Evolutionary conservation across 2,113 vertebrate species (phyloP).

Genomic region (Cettia cetti): DNA sequence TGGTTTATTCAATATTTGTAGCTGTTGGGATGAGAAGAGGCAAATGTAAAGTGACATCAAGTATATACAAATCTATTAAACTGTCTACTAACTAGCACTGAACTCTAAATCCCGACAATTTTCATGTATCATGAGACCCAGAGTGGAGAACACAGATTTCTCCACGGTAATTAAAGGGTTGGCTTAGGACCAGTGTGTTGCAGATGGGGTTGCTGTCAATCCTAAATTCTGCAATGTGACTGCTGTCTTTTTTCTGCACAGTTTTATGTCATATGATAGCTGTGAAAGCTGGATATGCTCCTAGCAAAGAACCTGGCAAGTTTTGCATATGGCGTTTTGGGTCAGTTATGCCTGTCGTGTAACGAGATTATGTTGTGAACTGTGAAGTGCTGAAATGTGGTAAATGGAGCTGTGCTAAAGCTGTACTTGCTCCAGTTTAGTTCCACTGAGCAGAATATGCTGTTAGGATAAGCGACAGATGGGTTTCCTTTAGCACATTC

Average conservation of each 20-base stretch:
- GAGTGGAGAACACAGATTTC: not conserved
- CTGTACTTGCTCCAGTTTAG: not conserved
- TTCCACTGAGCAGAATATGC: not conserved
- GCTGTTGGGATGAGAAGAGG: not conserved
- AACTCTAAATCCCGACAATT: not conserved
- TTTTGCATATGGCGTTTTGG: not conserved
- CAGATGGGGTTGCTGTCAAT: not conserved
- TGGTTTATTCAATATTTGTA: not conserved
- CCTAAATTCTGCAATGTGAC: not conserved
- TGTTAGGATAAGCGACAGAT: constrained; percentile 17
- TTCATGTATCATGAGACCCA: not conserved
- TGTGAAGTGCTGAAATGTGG: not conserved
- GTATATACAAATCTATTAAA: not conserved
- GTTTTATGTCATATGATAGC: constrained; percentile 23
- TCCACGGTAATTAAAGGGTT: not conserved
- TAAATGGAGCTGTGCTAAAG: constrained; percentile 10
- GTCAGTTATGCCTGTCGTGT: constrained; percentile 4
- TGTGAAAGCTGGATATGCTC: constrained; percentile 23
- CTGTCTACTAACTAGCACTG: not conserved
- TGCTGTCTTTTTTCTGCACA: constrained; percentile 9
- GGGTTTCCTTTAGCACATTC: not conserved
- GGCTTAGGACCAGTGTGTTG: not conserved
- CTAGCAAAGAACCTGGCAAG: not conserved
- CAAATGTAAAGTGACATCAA: not conserved
- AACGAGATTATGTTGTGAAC: constrained; percentile 4